Evolutionary conservation across 2,113 vertebrate genomes (phyloP).

Genomic region (Psittacula cyanocephala): DNA sequence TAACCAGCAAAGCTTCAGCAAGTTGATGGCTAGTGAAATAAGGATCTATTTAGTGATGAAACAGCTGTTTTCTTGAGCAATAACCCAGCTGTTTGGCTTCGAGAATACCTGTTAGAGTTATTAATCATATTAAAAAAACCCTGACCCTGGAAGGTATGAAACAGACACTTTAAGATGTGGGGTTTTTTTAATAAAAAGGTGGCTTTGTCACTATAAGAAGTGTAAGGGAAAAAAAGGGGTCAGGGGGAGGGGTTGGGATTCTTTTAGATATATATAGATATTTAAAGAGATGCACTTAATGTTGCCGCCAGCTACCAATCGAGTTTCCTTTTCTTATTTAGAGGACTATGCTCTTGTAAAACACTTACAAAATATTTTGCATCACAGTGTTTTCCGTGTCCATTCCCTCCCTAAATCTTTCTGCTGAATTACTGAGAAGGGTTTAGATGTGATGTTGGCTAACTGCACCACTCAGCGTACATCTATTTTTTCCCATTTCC

Average conservation of each 20-base stretch:
- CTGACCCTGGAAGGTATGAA: constrained; percentile 32
- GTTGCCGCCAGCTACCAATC: neutral
- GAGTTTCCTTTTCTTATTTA: neutral
- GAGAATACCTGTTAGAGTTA: constrained; percentile 62
- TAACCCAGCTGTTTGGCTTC: constrained; percentile 67
- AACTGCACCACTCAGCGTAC: neutral
- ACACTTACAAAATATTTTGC: neutral
- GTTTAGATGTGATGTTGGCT: neutral
- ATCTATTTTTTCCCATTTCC: constrained; percentile 38
- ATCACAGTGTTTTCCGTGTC: neutral
- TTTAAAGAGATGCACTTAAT: neutral
- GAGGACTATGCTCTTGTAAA: neutral
- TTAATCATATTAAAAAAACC: constrained; percentile 57
- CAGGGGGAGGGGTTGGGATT: fast-evolving
- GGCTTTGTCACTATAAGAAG: neutral
- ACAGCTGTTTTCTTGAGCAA: constrained; percentile 69
- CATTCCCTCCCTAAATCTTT: neutral
- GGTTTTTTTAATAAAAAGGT: neutral
- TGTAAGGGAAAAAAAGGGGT: neutral
- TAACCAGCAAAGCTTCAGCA: constrained; percentile 50
- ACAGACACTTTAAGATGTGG: neutral
- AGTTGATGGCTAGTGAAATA: constrained; percentile 46
- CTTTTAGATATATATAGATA: neutral
- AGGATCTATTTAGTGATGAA: constrained; percentile 63
- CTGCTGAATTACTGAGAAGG: neutral